Conservation (phyloP, 2,113 vertebrate species). For the Isurus oxyrinchus region DNA sequence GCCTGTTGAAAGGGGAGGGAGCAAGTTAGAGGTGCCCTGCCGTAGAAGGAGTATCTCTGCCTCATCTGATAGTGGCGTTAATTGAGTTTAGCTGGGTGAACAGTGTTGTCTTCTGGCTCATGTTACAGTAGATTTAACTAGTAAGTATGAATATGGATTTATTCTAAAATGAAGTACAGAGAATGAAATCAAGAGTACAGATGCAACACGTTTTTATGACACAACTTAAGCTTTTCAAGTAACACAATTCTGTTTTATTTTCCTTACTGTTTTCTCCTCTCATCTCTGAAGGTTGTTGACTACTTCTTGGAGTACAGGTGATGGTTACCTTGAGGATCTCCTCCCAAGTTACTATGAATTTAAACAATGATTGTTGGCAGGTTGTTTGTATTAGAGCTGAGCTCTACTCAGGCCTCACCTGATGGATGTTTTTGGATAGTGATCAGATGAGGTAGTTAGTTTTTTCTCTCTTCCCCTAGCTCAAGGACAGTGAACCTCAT, state of each 20-base stretch:
- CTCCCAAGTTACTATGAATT: too few relatives aligned
- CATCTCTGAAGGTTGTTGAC: background rate
- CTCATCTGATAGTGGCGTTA: background rate
- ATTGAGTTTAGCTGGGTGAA: background rate
- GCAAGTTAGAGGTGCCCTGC: background rate
- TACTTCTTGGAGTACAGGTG: too few relatives aligned
- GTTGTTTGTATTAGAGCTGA: too few relatives aligned
- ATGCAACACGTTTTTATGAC: background rate
- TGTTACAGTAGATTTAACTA: background rate
- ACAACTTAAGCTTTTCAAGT: background rate
- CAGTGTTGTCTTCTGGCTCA: background rate
- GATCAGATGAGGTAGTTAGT: background rate
- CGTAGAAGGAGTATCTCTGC: background rate
- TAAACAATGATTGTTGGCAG: too few relatives aligned
- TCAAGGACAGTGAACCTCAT: background rate
- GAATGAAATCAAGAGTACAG: background rate
- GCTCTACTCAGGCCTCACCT: too few relatives aligned
- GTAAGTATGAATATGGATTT: background rate
- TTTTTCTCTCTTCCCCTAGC: background rate
- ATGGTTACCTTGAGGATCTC: too few relatives aligned
- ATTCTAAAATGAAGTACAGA: background rate
- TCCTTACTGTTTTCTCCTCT: background rate
- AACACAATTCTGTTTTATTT: background rate
- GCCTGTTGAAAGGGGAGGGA: background rate
- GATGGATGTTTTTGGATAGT: background rate